Evolutionary conservation across 1,140 invertebrate genomes (phyloP).

Genomic region (Campoletis sonorensis): DNA sequence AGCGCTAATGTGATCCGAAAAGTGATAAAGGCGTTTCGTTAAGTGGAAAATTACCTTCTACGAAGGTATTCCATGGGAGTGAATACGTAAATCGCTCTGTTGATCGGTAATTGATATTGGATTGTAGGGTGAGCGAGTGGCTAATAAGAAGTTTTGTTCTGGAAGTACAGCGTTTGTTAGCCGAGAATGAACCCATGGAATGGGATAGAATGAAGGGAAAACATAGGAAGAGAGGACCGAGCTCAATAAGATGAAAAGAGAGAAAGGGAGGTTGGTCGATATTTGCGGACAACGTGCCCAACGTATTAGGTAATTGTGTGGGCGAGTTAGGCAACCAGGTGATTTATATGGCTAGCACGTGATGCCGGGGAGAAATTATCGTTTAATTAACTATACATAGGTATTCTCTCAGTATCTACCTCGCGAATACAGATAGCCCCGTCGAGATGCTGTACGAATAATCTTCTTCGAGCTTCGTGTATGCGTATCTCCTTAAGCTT

Average conservation of each 20-base stretch:
- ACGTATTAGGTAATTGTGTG: conserved; percentile 73
- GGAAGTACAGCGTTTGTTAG: background rate
- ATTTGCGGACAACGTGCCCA: conserved; percentile 65
- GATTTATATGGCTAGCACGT: conserved; percentile 74
- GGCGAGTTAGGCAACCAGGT: conserved; percentile 60
- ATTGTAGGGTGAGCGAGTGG: conserved; percentile 45
- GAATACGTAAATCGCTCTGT: conserved; percentile 23
- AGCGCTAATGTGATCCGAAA: too few species aligned
- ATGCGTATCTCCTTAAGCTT: conserved; percentile 6
- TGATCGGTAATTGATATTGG: conserved; percentile 48
- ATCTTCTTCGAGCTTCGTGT: conserved; percentile 12
- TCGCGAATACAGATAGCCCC: conserved; percentile 6
- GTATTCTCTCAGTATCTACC: background rate
- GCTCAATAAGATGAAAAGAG: background rate
- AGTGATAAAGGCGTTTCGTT: too few species aligned
- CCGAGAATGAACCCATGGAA: conserved; percentile 5
- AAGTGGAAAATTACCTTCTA: too few species aligned
- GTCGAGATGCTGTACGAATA: background rate
- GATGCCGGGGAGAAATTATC: conserved; percentile 71
- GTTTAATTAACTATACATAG: conserved; percentile 60
- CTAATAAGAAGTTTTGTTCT: background rate
- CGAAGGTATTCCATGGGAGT: background rate
- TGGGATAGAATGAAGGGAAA: conserved; percentile 23
- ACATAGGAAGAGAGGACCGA: background rate
- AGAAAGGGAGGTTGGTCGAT: conserved; percentile 47